phyloP scores from a whole-genome alignment of 2,797 vertebrate genomes.

The Squalus acanthias region DNA sequence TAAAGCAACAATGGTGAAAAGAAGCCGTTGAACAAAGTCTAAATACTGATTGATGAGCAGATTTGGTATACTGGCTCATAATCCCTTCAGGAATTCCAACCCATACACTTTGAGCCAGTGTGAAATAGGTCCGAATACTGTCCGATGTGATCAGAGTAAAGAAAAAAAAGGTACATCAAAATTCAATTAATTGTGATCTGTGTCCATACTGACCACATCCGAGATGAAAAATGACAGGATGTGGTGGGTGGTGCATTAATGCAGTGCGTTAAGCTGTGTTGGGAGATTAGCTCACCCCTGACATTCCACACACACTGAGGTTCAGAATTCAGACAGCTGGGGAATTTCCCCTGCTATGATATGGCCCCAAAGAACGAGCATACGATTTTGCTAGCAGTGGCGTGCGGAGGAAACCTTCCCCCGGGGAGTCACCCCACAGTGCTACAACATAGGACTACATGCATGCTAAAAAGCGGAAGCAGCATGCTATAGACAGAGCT shows the following conservation, averaged over 20 bases:
- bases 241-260: not conserved
- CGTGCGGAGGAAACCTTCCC: too few relatives aligned
- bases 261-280: not conserved
- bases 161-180: not conserved
- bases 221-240: not conserved
- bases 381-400: too few relatives aligned
- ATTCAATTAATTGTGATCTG: not conserved
- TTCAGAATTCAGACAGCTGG: not conserved
- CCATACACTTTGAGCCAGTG: not conserved
- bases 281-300: not conserved
- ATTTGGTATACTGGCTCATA: not conserved
- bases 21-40: too few relatives aligned
- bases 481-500: too few relatives aligned
- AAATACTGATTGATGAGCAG: too few relatives aligned
- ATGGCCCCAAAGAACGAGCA: too few relatives aligned
- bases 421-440: too few relatives aligned
- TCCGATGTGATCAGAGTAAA: not conserved
- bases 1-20: not conserved
- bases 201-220: not conserved
- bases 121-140: not conserved
- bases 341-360: not conserved
- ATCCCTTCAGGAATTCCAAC: not conserved
- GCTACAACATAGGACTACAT: too few relatives aligned
- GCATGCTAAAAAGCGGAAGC: too few relatives aligned
- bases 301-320: not conserved